Evolutionary conservation across 2,113 vertebrate genomes (phyloP), one percentile per base, ranked within the genome.

Genomic region (Pedionomus torquatus): DNA sequence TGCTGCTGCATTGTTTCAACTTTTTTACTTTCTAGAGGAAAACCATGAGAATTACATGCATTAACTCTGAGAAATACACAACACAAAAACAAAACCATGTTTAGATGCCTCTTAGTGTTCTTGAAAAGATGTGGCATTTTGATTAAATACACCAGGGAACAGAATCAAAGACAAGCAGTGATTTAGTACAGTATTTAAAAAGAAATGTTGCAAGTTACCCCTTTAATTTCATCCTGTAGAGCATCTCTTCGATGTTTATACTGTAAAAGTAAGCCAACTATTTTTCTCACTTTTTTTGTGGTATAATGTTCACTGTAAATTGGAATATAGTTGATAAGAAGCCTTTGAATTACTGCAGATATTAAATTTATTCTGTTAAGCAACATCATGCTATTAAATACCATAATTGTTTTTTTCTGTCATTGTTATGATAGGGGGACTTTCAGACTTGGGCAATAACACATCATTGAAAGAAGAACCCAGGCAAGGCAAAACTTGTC

Each of bases 391-490:
- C 43, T 96, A 71, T 95, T 89, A 96, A 74, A 60, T 49, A n/a
- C 44, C 15, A 44, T 93, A 46, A 96, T 83, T 33, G 10, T 74
- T 68, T 95, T 64, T 61, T 87, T 54, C 61, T 93, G 68, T 61
- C 52, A 8, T 85, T 78, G 39, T 80, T 74, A 9, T 37, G 30
- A 87, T 49, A 99, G 99, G 99, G 89, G 99, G 98, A 48, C 99
- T 98, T 93, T 98, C 99, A 93, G 99, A 99, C 97, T 97, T 99
- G 89, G 99, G 99, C 80, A 99, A 98, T 82, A 99, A 98, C 95
- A 98, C 99, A 44, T 96, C 99, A 65, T 98, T 99, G 83, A 99
- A 99, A 94, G 99, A 99, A 93, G 99, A 99, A 97, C 97, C 98
- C 95, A 98, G 98, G 94, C 98, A 99, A 97, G 98, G 98, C 19